Percentiles rank a stretch among this genome's conserved stretches.
Evolutionary conservation across 1,140 invertebrate genomes (phyloP).

Genomic region (Goniozus legneri): DNA sequence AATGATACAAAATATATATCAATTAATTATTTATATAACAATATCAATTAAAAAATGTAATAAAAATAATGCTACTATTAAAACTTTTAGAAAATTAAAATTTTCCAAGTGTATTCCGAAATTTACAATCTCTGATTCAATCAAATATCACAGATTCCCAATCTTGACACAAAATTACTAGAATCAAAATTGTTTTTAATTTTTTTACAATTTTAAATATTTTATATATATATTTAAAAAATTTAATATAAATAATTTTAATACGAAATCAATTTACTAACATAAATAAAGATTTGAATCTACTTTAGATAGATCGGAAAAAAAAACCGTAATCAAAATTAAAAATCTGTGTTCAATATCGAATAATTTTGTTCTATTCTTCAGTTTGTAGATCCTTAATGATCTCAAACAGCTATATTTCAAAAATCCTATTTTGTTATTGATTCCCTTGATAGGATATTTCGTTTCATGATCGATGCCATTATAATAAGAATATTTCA

Average conservation of each 20-base stretch:
- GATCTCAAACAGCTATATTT: neutral
- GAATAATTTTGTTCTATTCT: neutral
- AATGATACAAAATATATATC: too few species aligned
- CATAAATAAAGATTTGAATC: neutral
- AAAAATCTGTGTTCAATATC: slow-evolving; percentile 17
- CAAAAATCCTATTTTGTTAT: neutral
- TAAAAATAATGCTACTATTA: too few species aligned
- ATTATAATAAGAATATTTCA: neutral
- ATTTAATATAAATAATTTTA: neutral
- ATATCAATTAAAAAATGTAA: too few species aligned
- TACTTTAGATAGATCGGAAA: neutral
- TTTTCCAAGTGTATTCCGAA: too few species aligned
- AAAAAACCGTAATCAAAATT: slow-evolving; percentile 18
- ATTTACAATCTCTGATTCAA: slow-evolving; percentile 11
- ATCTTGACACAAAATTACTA: slow-evolving; percentile 16
- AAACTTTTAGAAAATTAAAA: too few species aligned
- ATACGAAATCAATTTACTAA: neutral
- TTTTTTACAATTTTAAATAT: neutral
- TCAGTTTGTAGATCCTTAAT: neutral
- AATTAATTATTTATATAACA: too few species aligned
- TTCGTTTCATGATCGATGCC: neutral
- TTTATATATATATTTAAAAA: neutral
- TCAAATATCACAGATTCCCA: slow-evolving; percentile 17
- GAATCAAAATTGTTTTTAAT: neutral
- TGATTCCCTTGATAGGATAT: neutral